Evolutionary conservation across 2,113 vertebrate genomes (phyloP).

Genomic region (Hyaena hyaena): DNA sequence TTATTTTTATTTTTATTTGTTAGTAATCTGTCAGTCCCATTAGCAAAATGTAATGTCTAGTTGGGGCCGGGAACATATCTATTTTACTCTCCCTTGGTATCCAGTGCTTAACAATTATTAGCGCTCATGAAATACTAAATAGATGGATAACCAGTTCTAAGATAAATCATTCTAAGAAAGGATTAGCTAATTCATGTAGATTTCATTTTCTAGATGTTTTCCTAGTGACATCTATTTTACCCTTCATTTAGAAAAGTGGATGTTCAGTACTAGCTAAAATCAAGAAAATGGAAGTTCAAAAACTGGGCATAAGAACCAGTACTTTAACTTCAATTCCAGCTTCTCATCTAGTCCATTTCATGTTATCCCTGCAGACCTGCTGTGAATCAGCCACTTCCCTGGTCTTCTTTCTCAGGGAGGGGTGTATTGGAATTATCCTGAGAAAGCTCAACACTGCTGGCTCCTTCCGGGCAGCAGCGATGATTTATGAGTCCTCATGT

Average conservation of each 20-base stretch:
- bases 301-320: background rate
- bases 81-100: background rate
- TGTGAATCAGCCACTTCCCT: background rate
- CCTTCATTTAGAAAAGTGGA: background rate
- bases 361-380: background rate
- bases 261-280: constrained; percentile 4
- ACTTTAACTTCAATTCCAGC: constrained; percentile 33
- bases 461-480: background rate
- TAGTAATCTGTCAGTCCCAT: background rate
- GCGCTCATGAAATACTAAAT: background rate
- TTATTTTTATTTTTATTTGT: background rate
- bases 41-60: background rate
- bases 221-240: background rate
- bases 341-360: background rate
- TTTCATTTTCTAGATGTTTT: constrained; percentile 6
- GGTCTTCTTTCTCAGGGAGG: background rate
- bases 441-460: background rate
- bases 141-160: background rate
- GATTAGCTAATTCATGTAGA: background rate
- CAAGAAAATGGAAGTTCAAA: constrained; percentile 43
- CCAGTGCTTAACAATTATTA: background rate
- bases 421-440: background rate
- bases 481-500: background rate
- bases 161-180: constrained; percentile 26
- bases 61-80: background rate